phyloP scores from a whole-genome alignment of 2,888 invertebrate genomes.

The Sylvicola fuscatus region DNA sequence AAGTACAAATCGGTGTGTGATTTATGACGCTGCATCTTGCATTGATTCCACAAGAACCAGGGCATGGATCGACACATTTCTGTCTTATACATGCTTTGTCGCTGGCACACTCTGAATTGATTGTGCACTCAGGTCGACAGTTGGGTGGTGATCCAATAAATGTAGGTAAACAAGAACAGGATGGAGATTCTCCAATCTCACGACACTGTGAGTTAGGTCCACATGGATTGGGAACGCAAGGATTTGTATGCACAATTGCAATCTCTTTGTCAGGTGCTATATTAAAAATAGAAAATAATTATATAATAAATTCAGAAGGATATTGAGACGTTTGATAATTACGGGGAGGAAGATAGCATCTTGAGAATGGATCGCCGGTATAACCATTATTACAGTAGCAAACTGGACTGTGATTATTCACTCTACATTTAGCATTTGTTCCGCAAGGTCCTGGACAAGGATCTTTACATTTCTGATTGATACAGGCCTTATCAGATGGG shows the following conservation, averaged over 20 bases:
- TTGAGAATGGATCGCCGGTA: conserved; percentile 57
- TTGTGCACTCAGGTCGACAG: conserved; percentile 58
- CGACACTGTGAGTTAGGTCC: conserved; percentile 52
- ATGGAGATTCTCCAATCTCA: conserved; percentile 28
- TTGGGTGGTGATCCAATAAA: conserved; percentile 52
- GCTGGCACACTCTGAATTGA: conserved; percentile 47
- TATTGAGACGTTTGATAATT: conserved; percentile 10
- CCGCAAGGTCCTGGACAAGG: conserved; percentile 65
- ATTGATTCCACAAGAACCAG: conserved; percentile 39
- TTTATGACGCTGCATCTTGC: conserved; percentile 43
- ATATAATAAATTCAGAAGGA: conserved; percentile 6
- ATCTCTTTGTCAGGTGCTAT: conserved; percentile 1
- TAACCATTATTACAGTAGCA: conserved; percentile 50
- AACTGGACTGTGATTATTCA: conserved; percentile 47
- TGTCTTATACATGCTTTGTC: conserved; percentile 52
- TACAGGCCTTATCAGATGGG: conserved; percentile 44
- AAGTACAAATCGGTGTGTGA: conserved; percentile 48
- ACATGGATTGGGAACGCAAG: conserved; percentile 53
- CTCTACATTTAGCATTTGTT: conserved; percentile 49
- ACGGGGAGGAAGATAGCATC: conserved; percentile 24
- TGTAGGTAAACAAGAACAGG: conserved; percentile 46
- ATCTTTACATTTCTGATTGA: conserved; percentile 51
- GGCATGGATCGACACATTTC: conserved; percentile 48
- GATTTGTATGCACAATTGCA: conserved; percentile 29
- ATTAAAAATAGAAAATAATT: conserved; percentile 2